These are phyloP conservation scores for Amazona finschi DNA, from an alignment of 2,797 vertebrate genomes.

Conservation along the genomic window DNA sequence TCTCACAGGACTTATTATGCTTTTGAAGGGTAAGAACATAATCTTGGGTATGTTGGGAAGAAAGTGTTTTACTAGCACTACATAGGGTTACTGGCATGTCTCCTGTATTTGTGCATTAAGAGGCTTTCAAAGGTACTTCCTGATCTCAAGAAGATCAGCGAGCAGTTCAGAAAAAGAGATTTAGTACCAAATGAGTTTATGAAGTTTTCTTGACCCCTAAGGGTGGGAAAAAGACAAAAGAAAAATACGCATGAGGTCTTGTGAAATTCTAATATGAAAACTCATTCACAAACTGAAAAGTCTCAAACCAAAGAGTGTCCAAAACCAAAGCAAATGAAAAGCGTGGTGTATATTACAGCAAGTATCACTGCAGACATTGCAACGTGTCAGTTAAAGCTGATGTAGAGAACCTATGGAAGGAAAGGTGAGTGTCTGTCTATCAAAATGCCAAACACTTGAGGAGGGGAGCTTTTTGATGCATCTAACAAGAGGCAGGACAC, in stretches of 20 bases:
- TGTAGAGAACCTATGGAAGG: rapidly evolving
- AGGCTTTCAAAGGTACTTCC: background rate
- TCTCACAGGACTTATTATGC: slow-evolving; percentile 25
- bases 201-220: background rate
- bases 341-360: background rate
- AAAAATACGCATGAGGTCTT: background rate
- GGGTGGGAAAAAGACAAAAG: background rate
- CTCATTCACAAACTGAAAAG: background rate
- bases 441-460: rapidly evolving
- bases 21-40: slow-evolving; percentile 21
- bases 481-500: background rate
- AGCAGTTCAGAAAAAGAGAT: background rate
- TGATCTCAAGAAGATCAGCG: background rate
- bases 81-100: background rate
- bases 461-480: background rate
- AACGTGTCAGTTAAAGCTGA: rapidly evolving
- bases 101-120: background rate
- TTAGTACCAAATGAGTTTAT: background rate
- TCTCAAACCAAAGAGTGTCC: background rate
- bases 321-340: background rate
- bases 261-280: background rate
- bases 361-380: rapidly evolving
- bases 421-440: background rate
- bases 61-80: background rate
- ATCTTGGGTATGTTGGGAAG: background rate